Base-by-base conservation (phyloP, 2,797 vertebrate genomes). In the Zenarchopterus dispar region DNA sequence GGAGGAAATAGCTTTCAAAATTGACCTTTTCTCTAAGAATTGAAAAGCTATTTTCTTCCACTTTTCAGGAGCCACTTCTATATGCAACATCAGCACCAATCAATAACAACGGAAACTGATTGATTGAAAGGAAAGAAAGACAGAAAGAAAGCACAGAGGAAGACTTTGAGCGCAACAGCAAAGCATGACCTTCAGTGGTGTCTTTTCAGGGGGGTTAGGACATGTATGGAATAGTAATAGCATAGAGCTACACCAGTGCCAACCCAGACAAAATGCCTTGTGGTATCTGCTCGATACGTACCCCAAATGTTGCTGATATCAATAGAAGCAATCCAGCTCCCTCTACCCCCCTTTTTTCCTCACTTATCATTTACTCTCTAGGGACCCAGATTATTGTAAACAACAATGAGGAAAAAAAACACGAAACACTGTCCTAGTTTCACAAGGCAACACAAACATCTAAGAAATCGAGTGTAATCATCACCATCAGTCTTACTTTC, bases 371-470 rank as follows among this genome's bases (percentile, higher is more conserved):
- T 89, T 85, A 77, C 65, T 91, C 93, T 94, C 93, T 84, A 87
- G 92, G 94, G 94, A 95, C 91, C 86, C 90, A 90, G 92, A 94
- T 94, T 93, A 86, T 86, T 93, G 93, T 93, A 95, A 95, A 95
- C 93, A 95, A 92, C 94, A 93, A 90, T 91, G 92, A 93, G 91
- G 90, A 18, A 41, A 44, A 49, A 87, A 51, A 51, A 91, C 86
- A 93, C 91, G 83, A 89, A 84, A 91, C 82, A 80, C 81, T 91
- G 92, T 80, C 91, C 91, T 89, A 90, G 71, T 89, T 90, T 91
- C 75, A 84, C 71, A 70, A 82, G 81, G 73, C 77, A 84, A 85
- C 84, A 84, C 77, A 80, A 83, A 85, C 82, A 70, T 90, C 82
- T 77, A 74, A 89, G 86, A 88, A 89, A 82, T 45, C 67, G 70